Conservation (phyloP, 2,113 vertebrate genomes). For the Xerus inauris region DNA sequence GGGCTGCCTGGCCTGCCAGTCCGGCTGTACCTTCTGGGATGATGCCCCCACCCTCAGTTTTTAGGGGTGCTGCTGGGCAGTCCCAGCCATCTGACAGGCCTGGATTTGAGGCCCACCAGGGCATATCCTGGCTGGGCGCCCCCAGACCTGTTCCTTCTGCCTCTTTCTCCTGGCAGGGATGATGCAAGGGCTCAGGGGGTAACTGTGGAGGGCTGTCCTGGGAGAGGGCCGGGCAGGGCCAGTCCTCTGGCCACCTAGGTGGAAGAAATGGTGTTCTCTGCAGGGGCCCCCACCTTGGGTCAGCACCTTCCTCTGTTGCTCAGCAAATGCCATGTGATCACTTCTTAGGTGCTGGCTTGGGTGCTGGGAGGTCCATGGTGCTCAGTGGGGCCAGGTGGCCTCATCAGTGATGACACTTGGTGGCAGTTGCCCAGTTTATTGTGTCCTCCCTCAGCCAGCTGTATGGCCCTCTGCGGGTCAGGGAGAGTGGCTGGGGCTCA, state of each 20-base stretch:
- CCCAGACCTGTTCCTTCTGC: neutral
- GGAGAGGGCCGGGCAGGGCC: no score
- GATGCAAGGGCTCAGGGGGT: neutral
- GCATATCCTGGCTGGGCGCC: neutral
- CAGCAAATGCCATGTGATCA: neutral
- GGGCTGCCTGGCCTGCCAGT: neutral
- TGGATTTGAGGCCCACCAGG: neutral
- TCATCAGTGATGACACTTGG: accelerated
- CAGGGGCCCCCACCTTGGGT: neutral
- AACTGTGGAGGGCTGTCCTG: accelerated
- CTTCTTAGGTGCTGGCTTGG: neutral
- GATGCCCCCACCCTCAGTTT: no score
- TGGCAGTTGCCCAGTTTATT: accelerated
- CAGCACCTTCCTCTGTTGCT: neutral
- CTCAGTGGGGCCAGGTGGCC: accelerated
- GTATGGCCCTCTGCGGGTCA: accelerated
- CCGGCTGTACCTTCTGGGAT: neutral
- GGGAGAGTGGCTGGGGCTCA: accelerated
- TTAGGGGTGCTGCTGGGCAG: neutral
- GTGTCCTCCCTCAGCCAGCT: neutral
- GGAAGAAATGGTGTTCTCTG: accelerated
- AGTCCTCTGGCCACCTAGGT: neutral
- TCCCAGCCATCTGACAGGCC: neutral
- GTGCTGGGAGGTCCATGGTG: neutral
- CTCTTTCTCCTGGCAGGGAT: neutral